Base-by-base conservation (phyloP, 2,113 vertebrate genomes). In the Thalassoma bifasciatum region DNA sequence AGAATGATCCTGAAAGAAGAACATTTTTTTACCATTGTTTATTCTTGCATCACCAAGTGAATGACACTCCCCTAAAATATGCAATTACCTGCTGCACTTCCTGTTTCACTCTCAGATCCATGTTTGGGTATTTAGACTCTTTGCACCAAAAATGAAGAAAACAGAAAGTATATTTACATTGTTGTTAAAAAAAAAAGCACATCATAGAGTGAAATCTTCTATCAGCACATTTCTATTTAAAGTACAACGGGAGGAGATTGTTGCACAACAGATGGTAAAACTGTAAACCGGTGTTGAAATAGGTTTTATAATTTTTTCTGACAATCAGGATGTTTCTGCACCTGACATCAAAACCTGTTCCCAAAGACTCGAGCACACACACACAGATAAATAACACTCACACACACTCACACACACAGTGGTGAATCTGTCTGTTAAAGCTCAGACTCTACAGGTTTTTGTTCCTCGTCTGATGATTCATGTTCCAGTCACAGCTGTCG, bases 321-420 rank as follows among this genome's bases (percentile, higher is more conserved):
- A 92, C 91, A 92, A 92, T 92, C 91, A 91, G 86, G 83, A 85
- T 84, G 84, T 88, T 85, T n/a, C n/a, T n/a, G n/a, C n/a, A n/a
- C n/a, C n/a, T n/a, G n/a, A n/a, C 71, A 40, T 86, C 62, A 54
- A 49, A 70, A 75, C 61, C 72, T 17, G 53, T 76, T 78, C 11
- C 86, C 82, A 83, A 90, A 89, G 78, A 86, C 47, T 72, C 59
- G 26, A 82, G 73, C 82, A 77, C 74, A 76, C 64, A 30, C 66
- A 49, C 23, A n/a, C n/a, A n/a, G n/a, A n/a, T n/a, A n/a, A n/a
- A n/a, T n/a, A n/a, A n/a, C n/a, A 67, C 54, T 44, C 23, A 67
- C 54, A 73, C 86, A 70, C 81, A 77, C 66, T 75, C 24, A 74
- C n/a, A n/a, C n/a, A n/a, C n/a, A n/a, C n/a, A n/a, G n/a, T n/a